A percentile compares a stretch with the other conserved stretches of the same genome.
phyloP scores from a whole-genome alignment of 2,797 vertebrate genomes.

The Tragelaphus oryx region DNA sequence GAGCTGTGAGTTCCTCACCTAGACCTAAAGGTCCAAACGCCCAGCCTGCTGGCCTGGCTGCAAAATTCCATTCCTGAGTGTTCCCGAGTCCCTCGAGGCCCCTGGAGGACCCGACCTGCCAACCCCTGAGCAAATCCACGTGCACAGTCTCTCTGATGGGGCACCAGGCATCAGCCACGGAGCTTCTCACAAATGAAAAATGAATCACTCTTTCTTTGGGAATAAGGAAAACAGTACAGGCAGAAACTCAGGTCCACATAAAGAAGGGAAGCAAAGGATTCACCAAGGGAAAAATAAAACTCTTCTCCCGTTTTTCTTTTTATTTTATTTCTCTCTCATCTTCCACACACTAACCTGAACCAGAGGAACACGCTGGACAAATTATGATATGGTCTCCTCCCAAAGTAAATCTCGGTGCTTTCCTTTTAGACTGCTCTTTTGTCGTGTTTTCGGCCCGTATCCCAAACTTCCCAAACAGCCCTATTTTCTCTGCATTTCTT shows the following conservation, averaged over 20 bases:
- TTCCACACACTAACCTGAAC: background rate
- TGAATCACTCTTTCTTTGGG: background rate
- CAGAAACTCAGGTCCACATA: background rate
- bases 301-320: background rate
- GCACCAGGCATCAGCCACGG: background rate
- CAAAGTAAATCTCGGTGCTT: background rate
- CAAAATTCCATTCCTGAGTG: no score
- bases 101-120: background rate
- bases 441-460: background rate
- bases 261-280: background rate
- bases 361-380: background rate
- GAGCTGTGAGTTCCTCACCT: background rate
- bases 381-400: background rate
- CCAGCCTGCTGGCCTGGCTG: background rate
- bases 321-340: background rate
- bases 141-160: background rate
- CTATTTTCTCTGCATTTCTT: background rate
- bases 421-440: background rate
- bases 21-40: background rate
- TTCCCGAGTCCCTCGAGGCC: fast-evolving
- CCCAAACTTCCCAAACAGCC: background rate
- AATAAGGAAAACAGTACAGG: background rate
- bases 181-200: background rate
- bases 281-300: background rate
- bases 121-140: background rate